Base-by-base conservation (phyloP, 2,113 vertebrate species). In the Nothoprocta perdicaria region DNA sequence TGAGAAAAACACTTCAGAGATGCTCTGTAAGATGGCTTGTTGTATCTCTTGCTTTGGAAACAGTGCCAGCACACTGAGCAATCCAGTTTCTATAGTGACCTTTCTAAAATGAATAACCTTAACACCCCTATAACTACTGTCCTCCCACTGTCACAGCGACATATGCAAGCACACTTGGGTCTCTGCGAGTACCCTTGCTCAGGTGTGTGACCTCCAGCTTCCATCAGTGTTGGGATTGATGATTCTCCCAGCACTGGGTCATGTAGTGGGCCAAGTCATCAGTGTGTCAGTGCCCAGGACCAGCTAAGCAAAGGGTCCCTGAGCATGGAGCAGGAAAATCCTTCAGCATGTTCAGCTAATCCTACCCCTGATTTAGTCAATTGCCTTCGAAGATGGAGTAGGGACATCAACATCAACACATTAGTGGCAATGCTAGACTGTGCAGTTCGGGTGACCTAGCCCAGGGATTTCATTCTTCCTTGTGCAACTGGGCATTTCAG, bases 341-440 rank as follows among this genome's bases (percentile, higher is more conserved):
- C 13, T n/a, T 43, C 29, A 67, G 12, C 29, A n/a, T 45, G 40
- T 66, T 43, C 41, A 45, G 19, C 29, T 67, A 63, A 78, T 57
- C 16, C 27, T 63, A 11, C 31, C 18, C 27, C 22, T 61, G 4
- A 33, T 74, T 19, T 45, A 45, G 73, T 14, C 31, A 43, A 45
- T 33, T 6, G 58, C 31, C 55, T 77, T 76, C 16, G 6, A 23
- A 41, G 16, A 2, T 43, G 35, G 6, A 66, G 46, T 40, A 33
- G 45, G 45, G 8, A 17, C 9, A 41, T 23, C 7, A 31, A 11
- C 17, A 14, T 52, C 5, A 33, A 16, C 75, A 13, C 14, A 12
- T 52, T 4, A 33, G 16, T 84, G 38, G 17, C 2, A 1, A 15
- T 21, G 16, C 13, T 58, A 10, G 15, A 0, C 0, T 22, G 40